Conservation (phyloP, 2,888 invertebrate genomes). For the Parasteatoda lunata region DNA sequence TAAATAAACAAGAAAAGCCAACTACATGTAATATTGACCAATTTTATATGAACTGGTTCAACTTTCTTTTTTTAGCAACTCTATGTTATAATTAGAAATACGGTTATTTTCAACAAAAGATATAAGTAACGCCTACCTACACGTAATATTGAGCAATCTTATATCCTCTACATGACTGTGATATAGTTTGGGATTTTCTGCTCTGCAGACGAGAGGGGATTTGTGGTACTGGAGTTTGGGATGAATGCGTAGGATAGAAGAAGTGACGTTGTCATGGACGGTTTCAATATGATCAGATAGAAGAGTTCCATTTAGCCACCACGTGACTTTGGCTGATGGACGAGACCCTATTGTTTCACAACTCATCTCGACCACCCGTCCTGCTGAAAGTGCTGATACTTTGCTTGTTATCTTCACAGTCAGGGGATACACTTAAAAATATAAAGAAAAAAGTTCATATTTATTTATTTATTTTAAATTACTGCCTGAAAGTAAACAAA, state of each 20-base stretch:
- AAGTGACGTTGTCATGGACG: constrained; percentile 62
- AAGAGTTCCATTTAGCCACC: constrained; percentile 59
- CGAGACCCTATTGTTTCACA: constrained; percentile 50
- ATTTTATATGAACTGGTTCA: too few relatives aligned
- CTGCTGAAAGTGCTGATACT: constrained; percentile 43
- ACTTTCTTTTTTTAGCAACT: too few relatives aligned
- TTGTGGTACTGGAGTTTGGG: constrained; percentile 46
- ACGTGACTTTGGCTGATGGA: constrained; percentile 49
- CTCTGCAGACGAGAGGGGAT: constrained; percentile 28
- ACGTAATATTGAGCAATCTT: constrained; percentile 65
- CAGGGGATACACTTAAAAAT: constrained; percentile 49
- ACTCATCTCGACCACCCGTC: constrained; percentile 24
- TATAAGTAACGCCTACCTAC: constrained; percentile 56
- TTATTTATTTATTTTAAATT: too few relatives aligned
- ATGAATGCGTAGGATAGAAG: constrained; percentile 43
- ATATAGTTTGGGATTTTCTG: constrained; percentile 53
- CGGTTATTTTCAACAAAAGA: too few relatives aligned
- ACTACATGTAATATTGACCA: too few relatives aligned
- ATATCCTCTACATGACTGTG: constrained; percentile 33
- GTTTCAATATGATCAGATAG: constrained; percentile 44
- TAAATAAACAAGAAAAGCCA: too few relatives aligned
- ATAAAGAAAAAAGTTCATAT: background rate
- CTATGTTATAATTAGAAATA: too few relatives aligned
- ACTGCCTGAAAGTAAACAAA: too few relatives aligned
- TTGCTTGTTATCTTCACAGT: constrained; percentile 27